Base-by-base conservation (phyloP, 2,797 vertebrate species). In the Pelodytes ibericus region DNA sequence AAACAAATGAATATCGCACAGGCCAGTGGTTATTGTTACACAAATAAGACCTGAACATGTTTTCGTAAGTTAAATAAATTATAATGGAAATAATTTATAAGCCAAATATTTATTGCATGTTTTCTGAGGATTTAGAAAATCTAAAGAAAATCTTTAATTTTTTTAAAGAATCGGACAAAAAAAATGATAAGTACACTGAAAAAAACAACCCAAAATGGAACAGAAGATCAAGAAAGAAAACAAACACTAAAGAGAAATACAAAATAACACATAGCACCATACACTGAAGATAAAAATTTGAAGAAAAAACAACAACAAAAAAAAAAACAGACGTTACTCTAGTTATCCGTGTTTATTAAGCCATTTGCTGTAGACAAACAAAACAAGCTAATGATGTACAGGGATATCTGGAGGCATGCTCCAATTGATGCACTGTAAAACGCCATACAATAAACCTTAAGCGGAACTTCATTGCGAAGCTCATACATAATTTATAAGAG, bases 11-110 rank as follows among this genome's bases (percentile, higher is more conserved):
- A 53, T 25, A 56, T 39, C 57, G 30, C 51, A 47, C 76, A 30
- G 86, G 86, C 85, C 75, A 82, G 27, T 26, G 61, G 64, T 29
- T 51, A 39, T 24, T 66, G 25, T 20, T 20, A 9, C 58, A 67
- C 22, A 33, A 49, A 75, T 49, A 26, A 30, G 39, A 66, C 53
- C 49, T 24, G 29, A 49, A n/a, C 44, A n/a, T 49, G n/a, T n/a
- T n/a, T n/a, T 49, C 18, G 4, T 15, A 36, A 36, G 33, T 4
- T n/a, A 49, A 49, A n/a, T 4, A 13, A 49, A n/a, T 18, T 15
- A 18, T 2, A 49, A 49, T 13, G 44, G 18, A 49, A 18, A 18
- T 18, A 15, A 49, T 49, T 49, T 4, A 16, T 49, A 49, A 15
- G 18, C 18, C 18, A 36, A 4, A 36, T 36, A 36, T 10, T 10